Evolutionary conservation across 2,797 vertebrate genomes (phyloP), one percentile per base, ranked within the genome.

Genomic region (Adelosebastes latens): DNA sequence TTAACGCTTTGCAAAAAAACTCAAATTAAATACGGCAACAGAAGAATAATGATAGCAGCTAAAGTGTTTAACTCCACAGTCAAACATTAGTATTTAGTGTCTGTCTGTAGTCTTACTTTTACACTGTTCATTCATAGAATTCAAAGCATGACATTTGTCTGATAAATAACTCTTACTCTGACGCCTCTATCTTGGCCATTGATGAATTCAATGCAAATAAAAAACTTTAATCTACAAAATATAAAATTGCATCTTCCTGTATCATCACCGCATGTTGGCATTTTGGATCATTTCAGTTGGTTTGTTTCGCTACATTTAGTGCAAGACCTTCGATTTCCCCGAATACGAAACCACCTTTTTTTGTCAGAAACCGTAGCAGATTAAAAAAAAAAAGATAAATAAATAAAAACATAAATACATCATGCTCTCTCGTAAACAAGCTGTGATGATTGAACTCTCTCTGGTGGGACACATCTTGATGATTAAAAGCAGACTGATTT

Each of bases 401-500:
- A 94, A 93, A 94, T 88, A 90, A 85, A 94, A 92, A 84, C 83
- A 92, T 93, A 92, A 93, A 93, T 94, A 93, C 68, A 88, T 81
- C 82, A 86, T 78, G 81, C 79, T 82, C 56, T 77, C 79, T 89
- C 82, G 84, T 88, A 82, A 90, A 91, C 79, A 88, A 86, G 81
- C 89, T 86, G 70, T 90, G 20, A 87, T 79, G 63, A 88, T 79
- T 67, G 69, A 89, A 84, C 72, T 69, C 73, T 75, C 75, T 82
- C 36, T 46, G 77, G 53, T 81, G 75, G 79, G 77, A 64, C 34
- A 85, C 63, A 29, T 84, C 69, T 70, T 72, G 61, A 88, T 76
- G 69, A 88, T 72, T 79, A 79, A 77, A 27, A 88, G 77, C 64
- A 77, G 32, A 72, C 16, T 67, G 46, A 32, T 75, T 85, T 72